Evolutionary conservation across 2,113 vertebrate genomes (phyloP).

Genomic region (Myiagra hebetior): DNA sequence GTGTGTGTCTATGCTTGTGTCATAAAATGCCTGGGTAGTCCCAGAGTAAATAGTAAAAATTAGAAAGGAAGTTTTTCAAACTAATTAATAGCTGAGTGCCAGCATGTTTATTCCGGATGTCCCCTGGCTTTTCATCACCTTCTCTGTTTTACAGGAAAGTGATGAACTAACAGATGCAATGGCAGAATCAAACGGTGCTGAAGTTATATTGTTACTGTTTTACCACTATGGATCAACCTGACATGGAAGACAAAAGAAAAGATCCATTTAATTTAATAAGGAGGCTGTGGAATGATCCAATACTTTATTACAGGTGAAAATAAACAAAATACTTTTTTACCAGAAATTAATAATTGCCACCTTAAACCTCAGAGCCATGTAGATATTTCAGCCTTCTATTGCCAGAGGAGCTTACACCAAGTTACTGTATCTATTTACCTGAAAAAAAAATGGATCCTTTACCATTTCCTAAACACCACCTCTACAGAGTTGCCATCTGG

Average conservation of each 20-base stretch:
- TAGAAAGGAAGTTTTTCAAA: background rate
- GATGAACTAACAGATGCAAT: background rate
- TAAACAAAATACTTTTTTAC: background rate
- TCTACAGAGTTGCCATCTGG: background rate
- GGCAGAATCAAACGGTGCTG: background rate
- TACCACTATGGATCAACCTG: background rate
- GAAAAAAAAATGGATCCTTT: background rate
- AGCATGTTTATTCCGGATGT: background rate
- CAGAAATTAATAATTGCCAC: background rate
- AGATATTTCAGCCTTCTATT: background rate
- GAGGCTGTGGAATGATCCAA: background rate
- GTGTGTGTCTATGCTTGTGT: background rate
- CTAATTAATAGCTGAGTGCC: background rate
- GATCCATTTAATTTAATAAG: background rate
- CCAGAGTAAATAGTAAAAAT: background rate
- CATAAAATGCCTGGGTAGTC: background rate
- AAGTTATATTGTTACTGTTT: background rate
- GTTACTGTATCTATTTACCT: background rate
- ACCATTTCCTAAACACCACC: background rate
- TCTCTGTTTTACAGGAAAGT: background rate
- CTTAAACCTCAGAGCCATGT: background rate
- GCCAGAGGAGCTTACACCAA: background rate
- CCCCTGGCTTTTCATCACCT: background rate
- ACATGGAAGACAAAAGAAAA: background rate
- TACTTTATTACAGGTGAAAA: background rate